A percentile compares a stretch with the other conserved stretches of the same genome.
Evolutionary conservation across 2,113 vertebrate genomes (phyloP).

Genomic region (Archilochus colubris): DNA sequence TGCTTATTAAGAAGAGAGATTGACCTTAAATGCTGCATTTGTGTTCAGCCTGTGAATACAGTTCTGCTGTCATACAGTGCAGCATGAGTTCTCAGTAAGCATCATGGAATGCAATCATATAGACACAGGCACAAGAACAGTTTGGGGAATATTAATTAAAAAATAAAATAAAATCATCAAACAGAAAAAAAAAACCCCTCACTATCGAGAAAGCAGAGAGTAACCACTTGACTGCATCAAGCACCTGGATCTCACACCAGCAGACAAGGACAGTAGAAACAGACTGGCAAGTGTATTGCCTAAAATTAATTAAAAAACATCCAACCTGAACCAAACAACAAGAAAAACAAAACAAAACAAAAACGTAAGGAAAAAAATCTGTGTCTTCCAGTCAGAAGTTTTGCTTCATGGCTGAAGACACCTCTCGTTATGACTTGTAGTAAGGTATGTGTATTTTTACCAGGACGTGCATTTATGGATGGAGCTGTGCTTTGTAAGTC

Average conservation of each 20-base stretch:
- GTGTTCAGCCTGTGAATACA: conserved; percentile 1
- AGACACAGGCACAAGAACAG: conserved; percentile 62
- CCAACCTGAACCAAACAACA: conserved; percentile 35
- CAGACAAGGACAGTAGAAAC: conserved; percentile 48
- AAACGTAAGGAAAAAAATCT: background rate
- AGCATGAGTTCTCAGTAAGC: conserved; percentile 70
- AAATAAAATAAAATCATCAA: background rate
- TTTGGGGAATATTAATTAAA: conserved; percentile 49
- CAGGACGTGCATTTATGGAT: background rate
- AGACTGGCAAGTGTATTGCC: conserved; percentile 32
- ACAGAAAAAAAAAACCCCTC: conserved; percentile 20
- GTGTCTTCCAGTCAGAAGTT: background rate
- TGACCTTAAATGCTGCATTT: conserved; percentile 72
- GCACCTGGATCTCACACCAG: conserved; percentile 68
- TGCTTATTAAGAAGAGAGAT: conserved; percentile 80
- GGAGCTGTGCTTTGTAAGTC: conserved; percentile 49
- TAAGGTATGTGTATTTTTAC: background rate
- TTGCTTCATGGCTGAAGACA: conserved; percentile 43
- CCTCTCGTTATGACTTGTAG: background rate
- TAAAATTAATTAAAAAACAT: background rate
- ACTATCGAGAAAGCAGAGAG: conserved; percentile 47
- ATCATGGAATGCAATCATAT: conserved; percentile 68
- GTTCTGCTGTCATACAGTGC: conserved; percentile 33
- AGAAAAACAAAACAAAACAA: background rate
- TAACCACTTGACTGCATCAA: conserved; percentile 67